phyloP scores from a whole-genome alignment of 2,113 vertebrate species.

The Oryzias melastigma region DNA sequence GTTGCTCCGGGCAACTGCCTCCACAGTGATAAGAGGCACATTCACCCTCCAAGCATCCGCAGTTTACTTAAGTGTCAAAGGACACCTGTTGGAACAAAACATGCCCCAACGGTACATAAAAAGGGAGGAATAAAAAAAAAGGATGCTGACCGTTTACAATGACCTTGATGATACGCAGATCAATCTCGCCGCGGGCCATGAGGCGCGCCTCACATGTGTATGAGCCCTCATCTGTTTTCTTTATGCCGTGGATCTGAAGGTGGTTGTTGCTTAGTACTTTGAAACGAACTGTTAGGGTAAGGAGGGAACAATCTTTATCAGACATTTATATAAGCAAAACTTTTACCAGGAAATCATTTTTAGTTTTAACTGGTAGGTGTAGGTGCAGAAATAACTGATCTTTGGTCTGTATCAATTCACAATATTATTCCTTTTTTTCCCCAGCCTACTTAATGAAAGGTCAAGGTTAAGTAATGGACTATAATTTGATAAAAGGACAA shows the following conservation, averaged over 20 bases:
- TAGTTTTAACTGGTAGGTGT: too few relatives aligned
- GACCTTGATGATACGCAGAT: constrained; percentile 92
- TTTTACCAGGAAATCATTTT: constrained; percentile 8
- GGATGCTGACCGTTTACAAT: constrained; percentile 91
- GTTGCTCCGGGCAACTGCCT: constrained; percentile 64
- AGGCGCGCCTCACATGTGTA: constrained; percentile 95
- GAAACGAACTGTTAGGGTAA: constrained; percentile 83
- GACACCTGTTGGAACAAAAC: constrained; percentile 51
- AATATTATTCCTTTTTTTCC: too few relatives aligned
- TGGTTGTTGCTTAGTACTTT: constrained; percentile 92
- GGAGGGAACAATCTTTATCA: constrained; percentile 23
- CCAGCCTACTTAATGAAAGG: too few relatives aligned
- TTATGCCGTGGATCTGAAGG: constrained; percentile 94
- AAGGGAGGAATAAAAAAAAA: constrained; percentile 23
- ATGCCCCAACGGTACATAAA: constrained; percentile 23
- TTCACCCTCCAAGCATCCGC: constrained; percentile 30
- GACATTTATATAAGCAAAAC: constrained; percentile 3
- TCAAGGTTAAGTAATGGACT: too few relatives aligned
- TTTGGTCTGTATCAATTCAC: too few relatives aligned
- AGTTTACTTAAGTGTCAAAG: constrained; percentile 35
- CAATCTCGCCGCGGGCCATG: constrained; percentile 93
- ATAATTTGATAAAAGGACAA: too few relatives aligned
- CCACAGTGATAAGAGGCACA: constrained; percentile 34
- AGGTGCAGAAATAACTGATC: too few relatives aligned
- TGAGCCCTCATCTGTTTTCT: constrained; percentile 92